Base-by-base conservation (phyloP, 2,797 vertebrate species). In the Sebastes diploproa region DNA sequence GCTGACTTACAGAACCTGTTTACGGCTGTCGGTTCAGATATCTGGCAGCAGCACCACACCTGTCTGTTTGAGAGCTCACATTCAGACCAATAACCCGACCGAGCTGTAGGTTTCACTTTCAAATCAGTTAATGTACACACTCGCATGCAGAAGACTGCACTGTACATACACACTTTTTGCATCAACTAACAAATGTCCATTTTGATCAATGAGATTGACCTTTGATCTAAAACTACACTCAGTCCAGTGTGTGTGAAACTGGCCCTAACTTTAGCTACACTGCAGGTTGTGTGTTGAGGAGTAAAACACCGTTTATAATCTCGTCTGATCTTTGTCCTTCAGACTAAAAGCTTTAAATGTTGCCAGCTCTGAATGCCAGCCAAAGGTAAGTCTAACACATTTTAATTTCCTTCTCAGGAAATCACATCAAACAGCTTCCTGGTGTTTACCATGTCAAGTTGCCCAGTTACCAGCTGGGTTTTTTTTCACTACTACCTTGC, bases 1-100 rank as follows among this genome's bases (percentile, higher is more conserved):
- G 25, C 42, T 78, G 73, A 90, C 78, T 68, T 29, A 85, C 56
- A 59, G 58, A 89, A 90, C 86, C 76, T 42, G 84, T 88, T 88
- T 68, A n/a, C 30, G 36, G 30, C 63, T 56, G 42, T 20, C 8
- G 38, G 34, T 29, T 56, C 60, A 54, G 16, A 73, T 22, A 11
- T 25, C 23, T 30, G 27, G 8, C 62, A 2, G 10, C 62, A 2
- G 10, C 62, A 77, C 58, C 84, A 56, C 73, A 63, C 79, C 81
- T 81, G 50, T 34, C n/a, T 66, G 14, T 20, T 42, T 12, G 6
- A 69, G 32, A 38, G 29, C 58, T 52, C 13, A 4, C n/a, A 25
- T 30, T 25, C 54, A n/a, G 1, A 36, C 9, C 20, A 77, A 62
- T 32, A 72, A 9, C 42, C 27, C 6, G 56, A 75, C 11, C n/a